Evolutionary conservation across 92 coral and sea anemone species (phyloP).

Genomic region (Siderastrea siderea): DNA sequence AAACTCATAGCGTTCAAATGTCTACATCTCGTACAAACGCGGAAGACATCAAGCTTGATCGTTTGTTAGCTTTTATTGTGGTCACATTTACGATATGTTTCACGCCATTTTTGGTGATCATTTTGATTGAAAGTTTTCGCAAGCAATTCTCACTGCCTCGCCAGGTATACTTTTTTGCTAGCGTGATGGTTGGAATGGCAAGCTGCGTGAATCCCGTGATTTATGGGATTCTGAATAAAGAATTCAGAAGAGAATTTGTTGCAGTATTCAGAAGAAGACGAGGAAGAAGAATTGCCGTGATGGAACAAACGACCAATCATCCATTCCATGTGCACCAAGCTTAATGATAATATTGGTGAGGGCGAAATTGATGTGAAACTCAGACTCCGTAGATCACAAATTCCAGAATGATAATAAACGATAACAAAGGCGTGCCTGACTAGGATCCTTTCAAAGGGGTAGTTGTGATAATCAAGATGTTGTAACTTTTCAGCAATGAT

Average conservation of each 20-base stretch:
- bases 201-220: constrained; percentile 68
- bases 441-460: too few relatives aligned
- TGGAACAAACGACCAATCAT: not conserved
- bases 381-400: not conserved
- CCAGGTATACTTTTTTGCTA: constrained; percentile 46
- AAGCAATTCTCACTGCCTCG: constrained; percentile 58
- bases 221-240: constrained; percentile 53
- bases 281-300: not conserved
- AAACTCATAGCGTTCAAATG: constrained; percentile 48
- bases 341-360: too few relatives aligned
- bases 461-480: too few relatives aligned
- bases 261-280: constrained; percentile 6
- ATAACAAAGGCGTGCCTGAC: too few relatives aligned
- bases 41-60: constrained; percentile 56
- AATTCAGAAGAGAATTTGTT: constrained; percentile 61
- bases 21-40: constrained; percentile 49
- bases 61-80: constrained; percentile 53
- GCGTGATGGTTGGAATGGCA: constrained; percentile 34
- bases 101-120: constrained; percentile 49
- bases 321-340: not conserved
- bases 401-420: not conserved
- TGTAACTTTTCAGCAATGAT: too few relatives aligned
- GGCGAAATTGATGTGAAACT: not conserved
- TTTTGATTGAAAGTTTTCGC: constrained; percentile 27
- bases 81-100: constrained; percentile 55